These are phyloP conservation scores for Periophthalmus modestus DNA, from an alignment of 2,113 vertebrate species.

Conservation along the genomic window DNA sequence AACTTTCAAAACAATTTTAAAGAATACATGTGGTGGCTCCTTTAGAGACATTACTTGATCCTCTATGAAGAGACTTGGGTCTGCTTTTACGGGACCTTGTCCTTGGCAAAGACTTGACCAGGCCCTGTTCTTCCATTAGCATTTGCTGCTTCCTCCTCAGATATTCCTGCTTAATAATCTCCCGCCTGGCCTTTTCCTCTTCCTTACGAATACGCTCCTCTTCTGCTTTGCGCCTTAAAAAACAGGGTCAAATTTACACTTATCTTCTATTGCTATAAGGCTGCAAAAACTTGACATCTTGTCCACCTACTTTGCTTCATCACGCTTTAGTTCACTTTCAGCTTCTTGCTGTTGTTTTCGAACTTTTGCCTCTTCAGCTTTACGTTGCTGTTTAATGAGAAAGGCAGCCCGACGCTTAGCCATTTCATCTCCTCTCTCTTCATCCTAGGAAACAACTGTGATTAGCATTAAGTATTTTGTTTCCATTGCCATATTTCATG, in stretches of 20 bases:
- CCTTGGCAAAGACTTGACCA: conserved; percentile 85
- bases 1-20: neutral
- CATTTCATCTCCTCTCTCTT: conserved; percentile 92
- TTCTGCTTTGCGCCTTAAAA: conserved; percentile 88
- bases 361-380: conserved; percentile 88
- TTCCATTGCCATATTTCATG: neutral
- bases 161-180: conserved; percentile 96
- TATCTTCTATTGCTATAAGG: neutral
- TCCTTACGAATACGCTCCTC: conserved; percentile 93
- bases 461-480: neutral
- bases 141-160: conserved; percentile 89
- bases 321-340: conserved; percentile 88
- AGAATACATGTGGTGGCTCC: conserved; percentile 62
- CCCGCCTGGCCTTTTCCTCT: conserved; percentile 91
- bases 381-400: conserved; percentile 93
- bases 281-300: no score
- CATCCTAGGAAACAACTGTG: conserved; percentile 77
- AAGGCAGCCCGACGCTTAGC: conserved; percentile 92
- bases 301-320: conserved; percentile 84
- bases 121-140: conserved; percentile 89
- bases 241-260: neutral
- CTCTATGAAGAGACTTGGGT: conserved; percentile 90
- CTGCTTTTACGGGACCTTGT: conserved; percentile 81
- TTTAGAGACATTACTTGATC: conserved; percentile 81
- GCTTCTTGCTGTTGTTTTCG: conserved; percentile 89